Conservation (phyloP, 2,113 vertebrate species). For the Bos javanicus region DNA sequence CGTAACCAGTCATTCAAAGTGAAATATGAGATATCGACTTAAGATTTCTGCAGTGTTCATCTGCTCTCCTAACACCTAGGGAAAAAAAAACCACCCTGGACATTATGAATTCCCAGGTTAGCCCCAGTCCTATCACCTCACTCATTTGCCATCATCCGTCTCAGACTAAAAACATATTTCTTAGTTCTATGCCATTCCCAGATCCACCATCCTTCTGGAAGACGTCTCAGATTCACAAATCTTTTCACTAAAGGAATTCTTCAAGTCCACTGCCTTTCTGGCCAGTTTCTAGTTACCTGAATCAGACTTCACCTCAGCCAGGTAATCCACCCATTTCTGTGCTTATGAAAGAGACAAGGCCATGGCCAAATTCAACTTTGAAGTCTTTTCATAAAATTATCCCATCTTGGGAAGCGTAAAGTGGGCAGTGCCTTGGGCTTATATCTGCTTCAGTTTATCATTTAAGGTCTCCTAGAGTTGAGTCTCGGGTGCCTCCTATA, state of each 20-base stretch:
- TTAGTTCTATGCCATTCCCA: not conserved
- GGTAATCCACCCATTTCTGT: not conserved
- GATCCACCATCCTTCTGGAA: not conserved
- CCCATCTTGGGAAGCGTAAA: not conserved
- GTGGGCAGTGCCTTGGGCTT: not conserved
- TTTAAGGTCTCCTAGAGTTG: not conserved
- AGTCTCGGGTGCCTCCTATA: not conserved
- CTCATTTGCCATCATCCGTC: not conserved
- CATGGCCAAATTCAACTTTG: not conserved
- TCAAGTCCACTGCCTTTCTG: not conserved
- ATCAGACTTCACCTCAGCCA: not conserved
- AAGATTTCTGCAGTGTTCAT: not conserved
- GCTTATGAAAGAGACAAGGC: not conserved
- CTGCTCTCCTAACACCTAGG: not conserved
- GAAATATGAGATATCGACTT: not conserved
- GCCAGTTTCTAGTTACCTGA: not conserved
- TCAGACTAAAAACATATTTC: not conserved
- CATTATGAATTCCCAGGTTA: not conserved
- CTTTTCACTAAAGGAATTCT: not conserved
- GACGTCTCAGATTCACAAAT: not conserved
- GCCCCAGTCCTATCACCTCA: not conserved
- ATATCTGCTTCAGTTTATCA: not conserved
- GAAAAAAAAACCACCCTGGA: not conserved
- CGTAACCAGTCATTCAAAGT: not conserved
- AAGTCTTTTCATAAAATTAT: not conserved